Percentiles rank a stretch among this genome's conserved stretches.
Evolutionary conservation across 2,888 invertebrate species (phyloP).

Genomic region (Agrochola macilenta): DNA sequence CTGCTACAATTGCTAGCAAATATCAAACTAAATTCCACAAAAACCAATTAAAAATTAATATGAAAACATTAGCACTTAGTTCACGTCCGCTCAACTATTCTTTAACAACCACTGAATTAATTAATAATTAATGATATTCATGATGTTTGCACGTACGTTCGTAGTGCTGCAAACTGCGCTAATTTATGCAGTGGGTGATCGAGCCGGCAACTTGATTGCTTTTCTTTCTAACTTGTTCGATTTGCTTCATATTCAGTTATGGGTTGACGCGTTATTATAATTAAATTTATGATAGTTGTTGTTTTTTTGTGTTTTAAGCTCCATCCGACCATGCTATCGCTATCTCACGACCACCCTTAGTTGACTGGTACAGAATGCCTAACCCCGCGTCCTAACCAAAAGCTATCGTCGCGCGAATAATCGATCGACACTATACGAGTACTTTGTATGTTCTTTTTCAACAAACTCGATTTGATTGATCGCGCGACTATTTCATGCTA

Average conservation of each 20-base stretch:
- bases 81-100: constrained; percentile 54
- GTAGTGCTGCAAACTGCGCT: constrained; percentile 67
- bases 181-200: constrained; percentile 77
- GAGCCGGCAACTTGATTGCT: constrained; percentile 71
- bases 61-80: constrained; percentile 53
- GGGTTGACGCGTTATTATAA: constrained; percentile 29
- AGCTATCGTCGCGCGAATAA: not conserved
- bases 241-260: constrained; percentile 60
- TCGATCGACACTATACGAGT: too few species aligned
- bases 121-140: constrained; percentile 69
- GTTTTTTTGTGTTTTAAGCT: constrained; percentile 41
- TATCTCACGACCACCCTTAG: not conserved
- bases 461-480: too few species aligned
- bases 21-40: constrained; percentile 1
- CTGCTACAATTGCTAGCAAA: constrained; percentile 19
- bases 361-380: not conserved
- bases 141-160: constrained; percentile 61
- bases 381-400: not conserved
- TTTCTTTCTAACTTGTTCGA: constrained; percentile 75
- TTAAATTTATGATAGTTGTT: constrained; percentile 32
- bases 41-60: constrained; percentile 40
- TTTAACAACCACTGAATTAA: constrained; percentile 58
- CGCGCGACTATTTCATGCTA: too few species aligned
- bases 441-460: too few species aligned
- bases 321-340: not conserved